Evolutionary conservation across 1,140 invertebrate species (phyloP).

Genomic region (Drosophila littoralis): DNA sequence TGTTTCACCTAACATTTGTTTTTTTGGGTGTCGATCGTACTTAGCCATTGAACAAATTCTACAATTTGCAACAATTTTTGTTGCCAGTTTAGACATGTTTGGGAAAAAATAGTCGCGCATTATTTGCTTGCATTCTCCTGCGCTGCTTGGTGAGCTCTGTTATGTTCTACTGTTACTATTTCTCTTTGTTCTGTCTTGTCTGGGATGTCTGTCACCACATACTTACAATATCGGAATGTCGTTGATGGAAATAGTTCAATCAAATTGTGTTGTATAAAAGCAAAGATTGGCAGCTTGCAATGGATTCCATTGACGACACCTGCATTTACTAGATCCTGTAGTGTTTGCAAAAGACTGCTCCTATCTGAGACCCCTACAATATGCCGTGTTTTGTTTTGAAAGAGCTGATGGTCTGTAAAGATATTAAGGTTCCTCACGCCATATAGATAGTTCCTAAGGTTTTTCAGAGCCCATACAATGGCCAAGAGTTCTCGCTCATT

Average conservation of each 20-base stretch:
- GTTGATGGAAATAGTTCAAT: constrained; percentile 13
- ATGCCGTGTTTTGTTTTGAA: constrained; percentile 19
- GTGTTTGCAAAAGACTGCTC: neutral
- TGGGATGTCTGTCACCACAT: constrained; percentile 1
- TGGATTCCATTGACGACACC: constrained; percentile 8
- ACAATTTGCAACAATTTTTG: constrained; percentile 6
- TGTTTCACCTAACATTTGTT: too few species aligned
- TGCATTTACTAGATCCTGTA: neutral
- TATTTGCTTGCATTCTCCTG: constrained; percentile 9
- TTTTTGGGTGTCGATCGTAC: too few species aligned
- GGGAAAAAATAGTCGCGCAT: constrained; percentile 6
- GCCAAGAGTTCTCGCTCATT: too few species aligned
- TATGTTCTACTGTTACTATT: neutral
- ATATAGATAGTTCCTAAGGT: constrained; percentile 17
- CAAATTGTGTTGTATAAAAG: neutral
- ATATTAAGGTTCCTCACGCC: constrained; percentile 10
- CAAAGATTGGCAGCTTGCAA: neutral
- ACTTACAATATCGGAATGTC: constrained; percentile 1
- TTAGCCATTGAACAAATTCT: neutral
- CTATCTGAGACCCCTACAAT: constrained; percentile 1
- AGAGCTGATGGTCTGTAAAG: constrained; percentile 25
- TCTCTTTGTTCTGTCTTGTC: neutral
- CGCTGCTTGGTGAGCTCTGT: constrained; percentile 3
- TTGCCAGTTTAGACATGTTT: neutral
- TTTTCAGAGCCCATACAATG: too few species aligned